Conservation (phyloP, 1,140 invertebrate species). For the Zophobas atratus region DNA sequence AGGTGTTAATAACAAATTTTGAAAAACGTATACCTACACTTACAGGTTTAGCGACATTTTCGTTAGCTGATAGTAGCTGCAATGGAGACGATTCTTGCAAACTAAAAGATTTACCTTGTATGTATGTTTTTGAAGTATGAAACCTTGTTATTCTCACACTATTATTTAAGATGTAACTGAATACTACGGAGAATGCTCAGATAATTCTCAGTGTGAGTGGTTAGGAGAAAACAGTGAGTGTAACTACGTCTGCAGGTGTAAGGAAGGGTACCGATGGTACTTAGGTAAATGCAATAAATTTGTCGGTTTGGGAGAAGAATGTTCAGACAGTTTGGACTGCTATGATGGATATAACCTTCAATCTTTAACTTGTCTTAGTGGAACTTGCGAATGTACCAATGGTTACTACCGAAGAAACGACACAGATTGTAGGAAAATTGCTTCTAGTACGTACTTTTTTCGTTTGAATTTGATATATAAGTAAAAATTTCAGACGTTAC, state of each 20-base stretch:
- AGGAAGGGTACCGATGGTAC: slow-evolving; percentile 39
- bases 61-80: background rate
- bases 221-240: slow-evolving; percentile 25
- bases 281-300: slow-evolving; percentile 4
- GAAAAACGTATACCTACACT: background rate
- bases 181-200: slow-evolving; percentile 29
- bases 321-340: slow-evolving; percentile 21
- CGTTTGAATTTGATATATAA: background rate
- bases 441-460: background rate
- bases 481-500: background rate
- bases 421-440: slow-evolving; percentile 40
- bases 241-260: slow-evolving; percentile 24
- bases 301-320: slow-evolving; percentile 20
- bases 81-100: background rate
- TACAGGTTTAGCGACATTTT: too few species aligned
- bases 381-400: slow-evolving; percentile 24
- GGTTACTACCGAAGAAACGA: slow-evolving; percentile 27
- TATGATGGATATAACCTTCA: slow-evolving; percentile 34
- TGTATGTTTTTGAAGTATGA: background rate
- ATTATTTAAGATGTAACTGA: slow-evolving; percentile 39
- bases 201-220: slow-evolving; percentile 33
- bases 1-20: background rate
- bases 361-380: slow-evolving; percentile 12
- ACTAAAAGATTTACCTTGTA: slow-evolving; percentile 15
- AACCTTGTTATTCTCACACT: slow-evolving; percentile 1